Percentiles rank a stretch among this genome's conserved stretches.
Evolutionary conservation across 2,113 vertebrate species (phyloP).

Genomic region (Tupaia tana): DNA sequence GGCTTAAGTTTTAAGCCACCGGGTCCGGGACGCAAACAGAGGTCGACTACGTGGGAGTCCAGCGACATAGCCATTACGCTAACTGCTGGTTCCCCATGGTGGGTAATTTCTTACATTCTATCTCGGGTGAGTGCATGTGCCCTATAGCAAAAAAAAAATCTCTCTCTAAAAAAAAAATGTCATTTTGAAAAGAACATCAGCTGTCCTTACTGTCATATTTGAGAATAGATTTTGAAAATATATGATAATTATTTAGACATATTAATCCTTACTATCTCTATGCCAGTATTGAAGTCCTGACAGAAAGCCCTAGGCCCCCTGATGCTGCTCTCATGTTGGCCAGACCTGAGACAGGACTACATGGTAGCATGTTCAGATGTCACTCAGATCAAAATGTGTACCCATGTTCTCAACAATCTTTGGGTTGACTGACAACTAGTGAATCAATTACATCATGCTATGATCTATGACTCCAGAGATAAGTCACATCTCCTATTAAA

Average conservation of each 20-base stretch:
- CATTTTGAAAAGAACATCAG: constrained; percentile 15
- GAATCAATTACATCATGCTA: not conserved
- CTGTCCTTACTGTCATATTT: not conserved
- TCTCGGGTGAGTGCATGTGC: no score
- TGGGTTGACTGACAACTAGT: not conserved
- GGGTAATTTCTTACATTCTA: no score
- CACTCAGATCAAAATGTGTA: not conserved
- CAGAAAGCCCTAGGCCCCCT: not conserved
- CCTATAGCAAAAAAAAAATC: no score
- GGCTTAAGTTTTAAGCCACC: no score
- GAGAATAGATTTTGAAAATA: not conserved
- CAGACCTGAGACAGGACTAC: not conserved
- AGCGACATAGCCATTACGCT: no score
- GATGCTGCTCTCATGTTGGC: no score
- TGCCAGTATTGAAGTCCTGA: not conserved
- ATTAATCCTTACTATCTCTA: not conserved
- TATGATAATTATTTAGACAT: not conserved
- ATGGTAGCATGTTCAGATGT: not conserved
- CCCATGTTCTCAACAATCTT: not conserved
- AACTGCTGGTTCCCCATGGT: no score
- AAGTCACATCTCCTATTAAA: not conserved
- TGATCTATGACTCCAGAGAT: not conserved
- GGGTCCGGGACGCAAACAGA: no score
- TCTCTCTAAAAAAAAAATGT: not conserved
- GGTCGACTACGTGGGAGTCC: no score